phyloP scores from a whole-genome alignment of 2,113 vertebrate genomes.

The Erpornis zantholeuca region DNA sequence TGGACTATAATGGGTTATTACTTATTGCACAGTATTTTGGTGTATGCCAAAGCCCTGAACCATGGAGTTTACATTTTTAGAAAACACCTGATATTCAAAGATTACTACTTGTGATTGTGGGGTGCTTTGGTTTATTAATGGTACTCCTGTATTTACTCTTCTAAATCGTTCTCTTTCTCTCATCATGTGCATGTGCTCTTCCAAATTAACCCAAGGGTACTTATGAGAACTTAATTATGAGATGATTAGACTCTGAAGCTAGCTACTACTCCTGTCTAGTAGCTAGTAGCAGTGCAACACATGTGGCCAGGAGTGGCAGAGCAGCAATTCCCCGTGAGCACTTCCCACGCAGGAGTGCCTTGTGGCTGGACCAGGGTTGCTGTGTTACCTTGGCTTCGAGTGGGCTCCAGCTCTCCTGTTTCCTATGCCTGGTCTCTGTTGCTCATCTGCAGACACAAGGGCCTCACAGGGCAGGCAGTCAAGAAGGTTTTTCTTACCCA shows the following conservation, averaged over 20 bases:
- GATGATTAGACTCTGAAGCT: not conserved
- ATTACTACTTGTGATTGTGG: not conserved
- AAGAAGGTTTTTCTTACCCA: not conserved
- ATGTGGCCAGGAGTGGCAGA: rapidly evolving
- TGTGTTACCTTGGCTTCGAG: not conserved
- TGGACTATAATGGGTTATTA: slow-evolving; percentile 16
- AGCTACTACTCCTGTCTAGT: not conserved
- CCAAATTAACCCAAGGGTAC: slow-evolving; percentile 25
- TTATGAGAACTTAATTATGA: slow-evolving; percentile 25
- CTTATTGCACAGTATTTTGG: not conserved
- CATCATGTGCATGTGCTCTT: not conserved
- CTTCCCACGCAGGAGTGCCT: not conserved
- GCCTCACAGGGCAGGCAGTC: not conserved
- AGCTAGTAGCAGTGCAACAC: not conserved
- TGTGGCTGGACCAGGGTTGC: not conserved
- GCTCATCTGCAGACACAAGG: not conserved
- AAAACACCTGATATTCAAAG: slow-evolving; percentile 8
- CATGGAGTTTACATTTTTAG: not conserved
- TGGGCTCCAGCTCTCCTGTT: not conserved
- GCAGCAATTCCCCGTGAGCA: rapidly evolving
- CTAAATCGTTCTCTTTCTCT: not conserved
- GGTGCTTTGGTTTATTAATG: not conserved
- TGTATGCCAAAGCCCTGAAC: not conserved
- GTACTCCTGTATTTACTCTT: not conserved
- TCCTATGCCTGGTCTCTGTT: not conserved